A percentile compares a stretch with the other conserved stretches of the same genome.
These are phyloP conservation scores for Oryzias javanicus DNA, from an alignment of 2,113 vertebrate genomes.

Conservation along the genomic window DNA sequence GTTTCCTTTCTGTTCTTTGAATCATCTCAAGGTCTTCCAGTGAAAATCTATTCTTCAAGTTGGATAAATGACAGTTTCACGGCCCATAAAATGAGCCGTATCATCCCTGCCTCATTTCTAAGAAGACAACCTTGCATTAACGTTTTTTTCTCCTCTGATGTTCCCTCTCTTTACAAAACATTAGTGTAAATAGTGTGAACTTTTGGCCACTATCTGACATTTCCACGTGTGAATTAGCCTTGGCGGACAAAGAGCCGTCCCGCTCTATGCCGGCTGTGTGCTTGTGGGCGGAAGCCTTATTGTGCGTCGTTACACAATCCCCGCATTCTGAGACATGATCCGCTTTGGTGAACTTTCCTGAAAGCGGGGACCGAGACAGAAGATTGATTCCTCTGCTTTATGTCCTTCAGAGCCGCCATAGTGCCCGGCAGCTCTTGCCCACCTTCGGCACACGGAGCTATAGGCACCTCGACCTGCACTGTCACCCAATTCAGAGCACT, in stretches of 20 bases:
- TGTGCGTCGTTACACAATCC: slow-evolving; percentile 52
- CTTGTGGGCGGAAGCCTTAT: slow-evolving; percentile 51
- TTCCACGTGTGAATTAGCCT: slow-evolving; percentile 32
- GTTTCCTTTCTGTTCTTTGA: too few species aligned
- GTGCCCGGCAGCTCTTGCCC: slow-evolving; percentile 27
- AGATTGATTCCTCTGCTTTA: slow-evolving; percentile 60
- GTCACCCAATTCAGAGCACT: slow-evolving; percentile 47
- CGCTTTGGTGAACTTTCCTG: slow-evolving; percentile 45
- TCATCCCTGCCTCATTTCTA: too few species aligned
- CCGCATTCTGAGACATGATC: slow-evolving; percentile 50
- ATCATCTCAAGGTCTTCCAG: too few species aligned
- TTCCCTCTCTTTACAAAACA: not conserved
- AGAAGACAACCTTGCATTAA: too few species aligned
- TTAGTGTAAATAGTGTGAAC: slow-evolving; percentile 25
- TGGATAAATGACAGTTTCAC: too few species aligned
- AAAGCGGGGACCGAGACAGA: slow-evolving; percentile 43
- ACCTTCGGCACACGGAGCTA: slow-evolving; percentile 45
- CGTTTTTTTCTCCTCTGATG: not conserved
- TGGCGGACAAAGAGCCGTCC: slow-evolving; percentile 29
- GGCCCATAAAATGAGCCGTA: too few species aligned
- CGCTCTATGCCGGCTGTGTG: slow-evolving; percentile 33
- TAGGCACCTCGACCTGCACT: slow-evolving; percentile 33
- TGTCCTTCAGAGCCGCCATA: slow-evolving; percentile 42
- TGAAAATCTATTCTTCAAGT: too few species aligned
- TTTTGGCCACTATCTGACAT: slow-evolving; percentile 35